Conservation (phyloP, 2,113 vertebrate species). For the Plecturocebus donacophilus region DNA sequence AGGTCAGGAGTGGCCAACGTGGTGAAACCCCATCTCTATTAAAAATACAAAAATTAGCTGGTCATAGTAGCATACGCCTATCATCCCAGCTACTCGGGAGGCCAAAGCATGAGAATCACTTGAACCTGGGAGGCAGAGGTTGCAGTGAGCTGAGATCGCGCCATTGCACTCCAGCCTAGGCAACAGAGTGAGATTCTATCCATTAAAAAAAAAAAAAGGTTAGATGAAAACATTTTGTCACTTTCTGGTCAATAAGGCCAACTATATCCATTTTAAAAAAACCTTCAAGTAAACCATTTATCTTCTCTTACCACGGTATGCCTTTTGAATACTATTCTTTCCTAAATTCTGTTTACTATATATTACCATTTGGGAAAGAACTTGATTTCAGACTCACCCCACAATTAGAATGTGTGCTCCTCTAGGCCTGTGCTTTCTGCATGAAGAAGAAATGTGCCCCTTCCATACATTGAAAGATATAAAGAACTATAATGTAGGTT, state of each 20-base stretch:
- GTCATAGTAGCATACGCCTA: no score
- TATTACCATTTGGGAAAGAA: background rate
- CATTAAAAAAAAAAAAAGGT: no score
- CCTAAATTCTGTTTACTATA: background rate
- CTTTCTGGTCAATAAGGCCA: background rate
- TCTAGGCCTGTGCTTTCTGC: background rate
- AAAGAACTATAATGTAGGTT: background rate
- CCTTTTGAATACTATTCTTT: background rate
- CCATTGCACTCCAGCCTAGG: no score
- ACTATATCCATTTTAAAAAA: conserved; percentile 9
- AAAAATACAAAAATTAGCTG: no score
- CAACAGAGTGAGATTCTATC: no score
- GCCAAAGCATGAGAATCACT: no score
- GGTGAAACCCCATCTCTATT: no score
- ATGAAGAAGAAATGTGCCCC: background rate
- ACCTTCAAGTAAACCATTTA: background rate
- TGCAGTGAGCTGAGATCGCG: no score
- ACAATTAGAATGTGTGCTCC: background rate
- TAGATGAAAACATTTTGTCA: background rate
- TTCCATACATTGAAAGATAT: background rate
- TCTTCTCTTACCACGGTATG: background rate
- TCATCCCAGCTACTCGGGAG: no score
- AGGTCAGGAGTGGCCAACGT: no score
- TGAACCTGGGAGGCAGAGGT: no score
- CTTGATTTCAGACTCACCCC: background rate